Base-by-base conservation (phyloP, 2,888 invertebrate species). In the Drosophila yooni region DNA sequence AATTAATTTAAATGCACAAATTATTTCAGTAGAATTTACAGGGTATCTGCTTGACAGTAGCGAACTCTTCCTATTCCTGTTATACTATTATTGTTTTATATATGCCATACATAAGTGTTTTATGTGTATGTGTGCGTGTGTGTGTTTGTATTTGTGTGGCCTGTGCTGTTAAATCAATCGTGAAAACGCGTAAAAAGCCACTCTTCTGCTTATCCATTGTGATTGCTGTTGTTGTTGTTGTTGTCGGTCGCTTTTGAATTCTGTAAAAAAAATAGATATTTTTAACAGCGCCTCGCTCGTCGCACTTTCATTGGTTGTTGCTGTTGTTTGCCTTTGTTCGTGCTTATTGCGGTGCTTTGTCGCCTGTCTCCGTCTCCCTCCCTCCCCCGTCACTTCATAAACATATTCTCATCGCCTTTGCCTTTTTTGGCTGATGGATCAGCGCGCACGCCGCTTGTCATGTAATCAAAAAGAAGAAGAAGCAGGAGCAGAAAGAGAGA, bases 101-200 rank as follows among this genome's bases (percentile, higher is more conserved):
- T 52, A 43, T 54, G 21, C 25, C 50, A 40, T 50, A 58, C 46
- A 65, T 54, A 60, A 67, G 68, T 77, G 62, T 81, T 48, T 66
- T 73, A 40, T 63, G 11, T 58, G 6, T n/a, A 4, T 56, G 13
- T 25, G 10, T 53, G 4, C 65, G 34, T 48, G 15, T 70, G 48
- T 65, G 48, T 67, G 54, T 78, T 46, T 78, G 50, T 70, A 27
- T 73, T 43, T 83, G 76, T 83, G 76, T 65, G 83, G 78, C 69
- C 65, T 63, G 87, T 70, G 87, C 70, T 76, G 89, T 88, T 86
- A 88, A 84, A 88, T 84, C 88, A 83, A 83, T 88, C 83, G 89
- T 84, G 86, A 88, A 84, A 88, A 58, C 60, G 87, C 77, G 64
- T 79, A 77, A 81, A 79, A 77, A 74, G 66, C 70, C 73, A 77